A percentile compares a stretch with the other conserved stretches of the same genome.
Evolutionary conservation across 1,140 invertebrate species (phyloP).

Genomic region (Sinonovacula constricta): DNA sequence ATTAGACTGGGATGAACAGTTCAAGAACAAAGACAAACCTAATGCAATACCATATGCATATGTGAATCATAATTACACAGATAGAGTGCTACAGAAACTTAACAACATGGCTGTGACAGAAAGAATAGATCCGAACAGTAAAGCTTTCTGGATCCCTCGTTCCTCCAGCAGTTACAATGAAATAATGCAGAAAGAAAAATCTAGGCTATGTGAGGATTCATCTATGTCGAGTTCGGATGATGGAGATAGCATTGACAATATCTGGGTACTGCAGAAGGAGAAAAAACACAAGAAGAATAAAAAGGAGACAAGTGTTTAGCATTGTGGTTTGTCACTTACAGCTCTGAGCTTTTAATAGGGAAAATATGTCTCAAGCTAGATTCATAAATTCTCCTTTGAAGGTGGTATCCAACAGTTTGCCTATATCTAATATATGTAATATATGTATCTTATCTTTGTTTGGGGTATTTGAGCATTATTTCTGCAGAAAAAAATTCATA

Average conservation of each 20-base stretch:
- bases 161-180: slow-evolving; percentile 69
- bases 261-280: slow-evolving; percentile 71
- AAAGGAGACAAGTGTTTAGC: slow-evolving; percentile 75
- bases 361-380: no score
- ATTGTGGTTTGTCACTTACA: no score
- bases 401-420: no score
- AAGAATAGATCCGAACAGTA: slow-evolving; percentile 60
- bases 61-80: slow-evolving; percentile 73
- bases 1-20: slow-evolving; percentile 72
- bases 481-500: no score
- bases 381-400: no score
- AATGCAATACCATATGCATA: slow-evolving; percentile 69
- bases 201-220: slow-evolving; percentile 64
- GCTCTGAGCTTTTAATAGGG: no score
- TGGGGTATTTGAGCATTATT: no score
- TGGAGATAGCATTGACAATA: slow-evolving; percentile 65
- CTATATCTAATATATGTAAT: no score
- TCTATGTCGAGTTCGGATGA: slow-evolving; percentile 57
- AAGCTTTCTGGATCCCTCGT: slow-evolving; percentile 69
- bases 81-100: slow-evolving; percentile 71
- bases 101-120: slow-evolving; percentile 61
- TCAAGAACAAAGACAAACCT: slow-evolving; percentile 51
- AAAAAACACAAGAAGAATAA: slow-evolving; percentile 64
- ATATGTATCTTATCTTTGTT: no score
- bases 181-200: slow-evolving; percentile 60